Conservation (phyloP, 2,113 vertebrate species). For the Cacatua alba region DNA sequence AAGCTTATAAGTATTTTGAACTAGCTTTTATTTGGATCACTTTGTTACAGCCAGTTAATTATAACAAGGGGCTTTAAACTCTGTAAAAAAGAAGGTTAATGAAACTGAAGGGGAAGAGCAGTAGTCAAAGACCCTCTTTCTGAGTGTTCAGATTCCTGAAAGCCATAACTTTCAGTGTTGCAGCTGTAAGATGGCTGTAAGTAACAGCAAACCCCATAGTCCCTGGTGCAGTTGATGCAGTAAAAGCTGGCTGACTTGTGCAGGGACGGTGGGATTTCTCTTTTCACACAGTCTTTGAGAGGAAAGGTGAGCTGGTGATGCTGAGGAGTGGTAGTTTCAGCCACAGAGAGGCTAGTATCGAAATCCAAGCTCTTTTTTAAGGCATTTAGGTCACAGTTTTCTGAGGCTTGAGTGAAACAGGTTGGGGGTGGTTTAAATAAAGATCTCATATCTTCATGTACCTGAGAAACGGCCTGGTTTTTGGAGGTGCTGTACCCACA, state of each 20-base stretch:
- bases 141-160: neutral
- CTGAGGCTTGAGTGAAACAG: neutral
- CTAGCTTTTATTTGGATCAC: neutral
- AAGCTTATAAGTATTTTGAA: slow-evolving; percentile 43
- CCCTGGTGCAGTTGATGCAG: neutral
- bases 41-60: neutral
- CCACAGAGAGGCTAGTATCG: neutral
- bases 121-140: neutral
- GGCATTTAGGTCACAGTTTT: slow-evolving; percentile 20
- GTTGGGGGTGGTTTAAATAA: slow-evolving; percentile 51
- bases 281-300: neutral
- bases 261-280: fast-evolving
- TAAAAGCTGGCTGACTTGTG: neutral
- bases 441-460: slow-evolving; percentile 32
- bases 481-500: slow-evolving; percentile 64
- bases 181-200: neutral
- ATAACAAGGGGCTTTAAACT: neutral
- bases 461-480: slow-evolving; percentile 54
- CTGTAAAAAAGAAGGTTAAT: neutral
- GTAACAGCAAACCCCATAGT: neutral
- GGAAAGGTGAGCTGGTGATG: neutral
- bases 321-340: neutral
- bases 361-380: neutral
- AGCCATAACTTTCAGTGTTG: neutral
- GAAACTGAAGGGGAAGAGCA: neutral